A percentile compares a stretch with the other conserved stretches of the same genome.
phyloP scores from a whole-genome alignment of 2,888 invertebrate genomes.

The Nemoura dubitans region DNA sequence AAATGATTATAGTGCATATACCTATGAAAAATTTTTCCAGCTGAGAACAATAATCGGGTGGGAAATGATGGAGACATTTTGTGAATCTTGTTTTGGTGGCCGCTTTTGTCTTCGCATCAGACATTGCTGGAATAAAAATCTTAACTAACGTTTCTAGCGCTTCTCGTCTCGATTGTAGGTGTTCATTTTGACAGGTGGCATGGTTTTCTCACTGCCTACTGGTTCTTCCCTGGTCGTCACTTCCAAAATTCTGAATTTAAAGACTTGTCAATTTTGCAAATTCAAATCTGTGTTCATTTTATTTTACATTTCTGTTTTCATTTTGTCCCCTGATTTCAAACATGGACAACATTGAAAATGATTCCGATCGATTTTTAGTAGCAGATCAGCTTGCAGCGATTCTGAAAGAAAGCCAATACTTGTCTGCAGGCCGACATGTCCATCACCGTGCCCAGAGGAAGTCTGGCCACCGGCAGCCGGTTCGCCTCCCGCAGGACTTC shows the following conservation, averaged over 20 bases:
- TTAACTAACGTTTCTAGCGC: too few relatives aligned
- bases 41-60: background rate
- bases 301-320: too few relatives aligned
- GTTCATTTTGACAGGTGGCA: background rate
- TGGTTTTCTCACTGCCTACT: background rate
- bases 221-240: background rate
- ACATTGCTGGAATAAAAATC: background rate
- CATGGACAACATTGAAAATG: too few relatives aligned
- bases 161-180: background rate
- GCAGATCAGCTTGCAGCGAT: too few relatives aligned
- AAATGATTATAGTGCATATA: background rate
- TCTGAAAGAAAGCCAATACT: too few relatives aligned
- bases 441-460: background rate
- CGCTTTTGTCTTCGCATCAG: background rate
- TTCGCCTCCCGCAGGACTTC: background rate
- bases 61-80: background rate
- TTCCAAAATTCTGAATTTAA: too few relatives aligned
- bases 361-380: too few relatives aligned
- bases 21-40: background rate
- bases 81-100: background rate
- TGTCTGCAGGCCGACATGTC: conserved; percentile 18
- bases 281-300: too few relatives aligned
- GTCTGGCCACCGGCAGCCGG: background rate
- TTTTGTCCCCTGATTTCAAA: too few relatives aligned
- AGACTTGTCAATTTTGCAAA: too few relatives aligned